Base-by-base conservation (phyloP, 2,888 invertebrate species). In the Caenorhabditis afra region DNA sequence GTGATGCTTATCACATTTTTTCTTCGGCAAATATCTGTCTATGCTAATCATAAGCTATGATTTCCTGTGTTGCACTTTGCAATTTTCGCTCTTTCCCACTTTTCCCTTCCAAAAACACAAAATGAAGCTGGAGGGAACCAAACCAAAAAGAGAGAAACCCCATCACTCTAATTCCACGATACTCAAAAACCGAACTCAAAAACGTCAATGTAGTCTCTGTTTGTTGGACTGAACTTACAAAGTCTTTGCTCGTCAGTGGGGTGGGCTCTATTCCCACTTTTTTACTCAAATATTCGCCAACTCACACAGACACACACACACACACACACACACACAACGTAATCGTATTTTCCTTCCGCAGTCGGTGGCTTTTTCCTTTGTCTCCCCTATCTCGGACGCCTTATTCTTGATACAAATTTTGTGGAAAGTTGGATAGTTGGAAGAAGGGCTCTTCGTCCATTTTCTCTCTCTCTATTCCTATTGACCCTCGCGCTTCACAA, bases 201-300 rank as follows among this genome's bases (percentile, higher is more conserved):
- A 53, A 50, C 20, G 14, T 44, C 45, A 39, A 16, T n/a, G n/a
- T n/a, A 12, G n/a, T 45, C 29, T 20, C n/a, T 22, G n/a, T 64
- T 73, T 64, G 55, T 58, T 14, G 73, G 62, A 71, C 73, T 73
- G 73, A 73, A 73, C 73, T 73, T 64, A 57, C 73, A 49, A 64
- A 29, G 12, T 41, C 11, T 8, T 50, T 35, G 57, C 55, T 47
- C 41, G 68, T 66, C 57, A 47, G 66, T 66, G 44, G 53, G 29
- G 29, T 29, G 29, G 29, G 29, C 7, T 29, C 29, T 7, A 29
- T 58, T 22, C 44, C 45, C 52, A n/a, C n/a, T 64, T 73, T 71
- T 64, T 73, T 58, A 73, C 73, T 73, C 73, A 50, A 73, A 73
- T 73, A 73, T 64, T 73, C 73, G 73, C 73, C 73, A 73, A 73